phyloP scores from a whole-genome alignment of 2,113 vertebrate species.

The Limanda limanda region DNA sequence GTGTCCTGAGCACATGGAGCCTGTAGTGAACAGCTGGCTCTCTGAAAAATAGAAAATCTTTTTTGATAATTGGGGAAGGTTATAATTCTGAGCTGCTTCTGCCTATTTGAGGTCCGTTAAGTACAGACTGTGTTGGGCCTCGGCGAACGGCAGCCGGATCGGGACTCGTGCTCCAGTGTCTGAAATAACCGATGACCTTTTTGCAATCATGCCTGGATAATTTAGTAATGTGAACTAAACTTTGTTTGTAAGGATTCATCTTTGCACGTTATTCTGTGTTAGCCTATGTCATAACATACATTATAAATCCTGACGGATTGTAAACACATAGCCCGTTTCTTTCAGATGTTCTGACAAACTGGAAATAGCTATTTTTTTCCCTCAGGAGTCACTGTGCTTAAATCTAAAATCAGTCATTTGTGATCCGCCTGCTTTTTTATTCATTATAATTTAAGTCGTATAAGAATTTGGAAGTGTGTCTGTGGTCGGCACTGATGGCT shows the following conservation, averaged over 20 bases:
- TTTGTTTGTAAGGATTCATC: slow-evolving; percentile 6
- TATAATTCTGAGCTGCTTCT: slow-evolving; percentile 71
- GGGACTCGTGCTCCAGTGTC: slow-evolving; percentile 28
- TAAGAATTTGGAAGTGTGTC: slow-evolving; percentile 14
- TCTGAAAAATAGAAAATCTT: slow-evolving; percentile 61
- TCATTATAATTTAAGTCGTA: slow-evolving; percentile 7
- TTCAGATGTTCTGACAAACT: slow-evolving; percentile 33
- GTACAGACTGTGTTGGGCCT: slow-evolving; percentile 58
- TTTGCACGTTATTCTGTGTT: slow-evolving; percentile 9
- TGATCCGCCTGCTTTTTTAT: slow-evolving; percentile 10
- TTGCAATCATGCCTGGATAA: slow-evolving; percentile 20
- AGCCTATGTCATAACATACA: slow-evolving; percentile 23
- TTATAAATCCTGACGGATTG: slow-evolving; percentile 7
- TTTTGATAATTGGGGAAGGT: slow-evolving; percentile 70
- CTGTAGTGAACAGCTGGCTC: slow-evolving; percentile 53
- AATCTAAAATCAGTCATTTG: slow-evolving; percentile 44
- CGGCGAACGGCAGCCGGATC: slow-evolving; percentile 26
- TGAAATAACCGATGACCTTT: slow-evolving; percentile 39
- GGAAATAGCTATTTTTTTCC: slow-evolving; percentile 16
- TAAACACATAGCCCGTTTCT: slow-evolving; percentile 7
- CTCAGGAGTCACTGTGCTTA: slow-evolving; percentile 11
- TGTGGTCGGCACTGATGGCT: slow-evolving; percentile 23
- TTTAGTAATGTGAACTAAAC: slow-evolving; percentile 27
- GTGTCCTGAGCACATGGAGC: slow-evolving; percentile 23
- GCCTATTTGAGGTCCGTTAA: slow-evolving; percentile 71